Evolutionary conservation across 2,113 vertebrate genomes (phyloP), one percentile per base, ranked within the genome.

Genomic region (Anguilla japonica): DNA sequence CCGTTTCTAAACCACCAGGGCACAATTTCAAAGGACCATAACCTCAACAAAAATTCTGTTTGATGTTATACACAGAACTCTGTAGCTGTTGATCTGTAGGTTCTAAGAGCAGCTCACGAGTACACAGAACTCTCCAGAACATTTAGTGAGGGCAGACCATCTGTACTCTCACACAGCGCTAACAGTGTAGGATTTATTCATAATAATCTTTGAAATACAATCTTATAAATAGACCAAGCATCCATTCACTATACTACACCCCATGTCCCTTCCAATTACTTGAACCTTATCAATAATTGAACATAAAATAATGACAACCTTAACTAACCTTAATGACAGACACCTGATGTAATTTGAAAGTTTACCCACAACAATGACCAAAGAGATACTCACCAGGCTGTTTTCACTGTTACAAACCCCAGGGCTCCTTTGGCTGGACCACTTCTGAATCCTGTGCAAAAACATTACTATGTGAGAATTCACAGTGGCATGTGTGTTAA

Each of bases 351-450:
- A 87, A 75, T 78, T 46, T 34, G 1, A 34, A 22, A 9, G 3
- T 63, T n/a, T 39, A 16, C 40, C 40, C 40, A 88, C 39, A 63
- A 84, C 80, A 79, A 85, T 57, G 81, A 88, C 89, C 0, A 87
- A 7, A 57, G 29, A 84, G 34, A 87, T 15, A 94, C 95, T 95
- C 94, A 96, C 95, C 93, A 88, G 89, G 94, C 6, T 84, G 93
- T 92, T 93, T 95, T 95, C 95, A 26, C 87, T 91, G 90, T 87
- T 85, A 88, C 89, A 87, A 43, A 63, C 22, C 26, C 9, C 40
- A 43, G 29, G 46, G 29, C 14, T 43, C 0, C 16, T 11, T 63
- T n/a, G 15, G 41, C 13, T 71, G 41, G 85, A 82, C 39, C 83
- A 85, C 6, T 86, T 81, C 60, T 83, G 80, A 14, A 2, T 92